Evolutionary conservation across 2,797 vertebrate genomes (phyloP).

Genomic region (Otolemur crassicaudatus): DNA sequence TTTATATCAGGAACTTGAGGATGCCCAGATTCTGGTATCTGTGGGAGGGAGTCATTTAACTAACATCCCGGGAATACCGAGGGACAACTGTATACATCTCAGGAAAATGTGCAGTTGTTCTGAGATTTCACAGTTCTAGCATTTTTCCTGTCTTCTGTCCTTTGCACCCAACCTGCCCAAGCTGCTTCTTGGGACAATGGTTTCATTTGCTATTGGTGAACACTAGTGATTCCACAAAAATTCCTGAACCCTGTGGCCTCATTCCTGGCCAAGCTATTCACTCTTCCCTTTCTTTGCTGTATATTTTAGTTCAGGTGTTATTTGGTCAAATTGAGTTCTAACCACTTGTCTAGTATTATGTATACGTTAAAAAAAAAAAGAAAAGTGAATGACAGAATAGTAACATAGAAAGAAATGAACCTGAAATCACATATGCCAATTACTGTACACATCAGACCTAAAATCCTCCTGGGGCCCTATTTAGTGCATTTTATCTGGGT

Average conservation of each 20-base stretch:
- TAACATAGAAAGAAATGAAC: neutral
- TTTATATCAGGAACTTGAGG: neutral
- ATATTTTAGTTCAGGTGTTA: neutral
- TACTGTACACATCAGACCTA: neutral
- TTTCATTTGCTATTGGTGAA: neutral
- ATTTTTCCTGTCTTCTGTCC: too few relatives aligned
- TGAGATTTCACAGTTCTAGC: neutral
- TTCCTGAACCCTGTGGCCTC: neutral
- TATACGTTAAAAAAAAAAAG: neutral
- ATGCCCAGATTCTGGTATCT: neutral
- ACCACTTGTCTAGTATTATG: neutral
- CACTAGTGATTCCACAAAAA: neutral
- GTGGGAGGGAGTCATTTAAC: neutral
- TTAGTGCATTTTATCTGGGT: neutral
- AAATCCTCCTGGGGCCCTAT: too few relatives aligned
- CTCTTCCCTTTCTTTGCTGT: neutral
- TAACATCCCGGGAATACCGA: neutral
- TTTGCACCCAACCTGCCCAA: neutral
- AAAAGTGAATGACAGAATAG: neutral
- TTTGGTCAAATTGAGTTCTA: neutral
- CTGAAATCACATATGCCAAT: neutral
- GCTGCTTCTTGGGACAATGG: neutral
- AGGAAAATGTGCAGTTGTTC: neutral
- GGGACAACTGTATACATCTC: neutral
- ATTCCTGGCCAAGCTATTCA: neutral